Conservation (phyloP, 2,113 vertebrate genomes). For the Procavia capensis region DNA sequence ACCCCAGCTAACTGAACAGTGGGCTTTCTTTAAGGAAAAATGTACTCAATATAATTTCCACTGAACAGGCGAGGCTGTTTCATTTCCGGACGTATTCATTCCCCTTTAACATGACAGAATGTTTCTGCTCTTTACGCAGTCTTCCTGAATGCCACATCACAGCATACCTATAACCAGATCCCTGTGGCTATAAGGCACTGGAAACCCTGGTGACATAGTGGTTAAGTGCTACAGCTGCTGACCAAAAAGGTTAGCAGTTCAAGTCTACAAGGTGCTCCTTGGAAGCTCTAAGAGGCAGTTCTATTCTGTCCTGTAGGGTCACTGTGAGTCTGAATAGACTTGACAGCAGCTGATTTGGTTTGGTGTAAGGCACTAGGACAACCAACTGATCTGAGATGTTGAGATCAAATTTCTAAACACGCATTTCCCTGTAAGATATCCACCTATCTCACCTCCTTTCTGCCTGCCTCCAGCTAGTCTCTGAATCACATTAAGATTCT, state of each 20-base stretch:
- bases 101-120: neutral
- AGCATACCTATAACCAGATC: neutral
- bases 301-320: too few species aligned
- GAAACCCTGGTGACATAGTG: too few species aligned
- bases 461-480: neutral
- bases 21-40: neutral
- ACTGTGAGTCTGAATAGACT: too few species aligned
- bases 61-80: neutral
- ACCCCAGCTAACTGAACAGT: neutral
- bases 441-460: neutral
- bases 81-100: neutral
- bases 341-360: too few species aligned
- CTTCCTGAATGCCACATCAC: neutral
- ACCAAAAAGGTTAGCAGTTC: too few species aligned
- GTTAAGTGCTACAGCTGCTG: too few species aligned
- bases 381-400: neutral
- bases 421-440: neutral
- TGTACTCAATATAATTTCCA: neutral
- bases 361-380: neutral
- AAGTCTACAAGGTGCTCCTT: too few species aligned
- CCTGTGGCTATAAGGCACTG: neutral
- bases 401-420: neutral
- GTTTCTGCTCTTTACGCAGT: neutral
- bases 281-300: too few species aligned
- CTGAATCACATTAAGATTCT: conserved; percentile 14